phyloP scores from a whole-genome alignment of 2,888 invertebrate species.

The Pomacea canaliculata region DNA sequence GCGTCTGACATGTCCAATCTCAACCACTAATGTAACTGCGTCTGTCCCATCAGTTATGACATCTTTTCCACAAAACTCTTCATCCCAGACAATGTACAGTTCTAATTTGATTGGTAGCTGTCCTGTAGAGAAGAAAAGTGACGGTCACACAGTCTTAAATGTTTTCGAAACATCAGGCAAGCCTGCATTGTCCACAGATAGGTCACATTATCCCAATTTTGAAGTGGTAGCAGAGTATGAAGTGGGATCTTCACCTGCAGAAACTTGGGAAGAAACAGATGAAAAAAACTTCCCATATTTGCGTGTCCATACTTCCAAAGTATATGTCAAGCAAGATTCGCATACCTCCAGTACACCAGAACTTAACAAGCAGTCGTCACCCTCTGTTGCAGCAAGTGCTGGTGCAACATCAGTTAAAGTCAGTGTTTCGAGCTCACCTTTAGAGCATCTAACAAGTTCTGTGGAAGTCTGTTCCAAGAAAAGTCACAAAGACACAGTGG shows the following conservation, averaged over 20 bases:
- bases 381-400: not conserved
- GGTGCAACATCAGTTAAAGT: not conserved
- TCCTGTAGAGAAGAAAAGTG: not conserved
- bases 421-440: too few species aligned
- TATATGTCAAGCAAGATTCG: not conserved
- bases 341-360: not conserved
- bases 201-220: not conserved
- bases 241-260: constrained; percentile 1
- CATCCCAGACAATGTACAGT: not conserved
- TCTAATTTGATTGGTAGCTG: not conserved
- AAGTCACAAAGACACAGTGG: too few species aligned
- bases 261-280: not conserved
- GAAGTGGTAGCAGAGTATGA: constrained; percentile 3
- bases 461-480: too few species aligned
- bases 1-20: not conserved
- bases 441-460: too few species aligned
- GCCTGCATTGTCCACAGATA: not conserved
- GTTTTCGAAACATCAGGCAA: not conserved
- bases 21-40: not conserved
- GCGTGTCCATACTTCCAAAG: not conserved
- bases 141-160: not conserved
- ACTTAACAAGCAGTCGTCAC: not conserved
- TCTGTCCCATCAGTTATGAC: not conserved
- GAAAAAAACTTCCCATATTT: constrained; percentile 1
- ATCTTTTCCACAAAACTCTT: not conserved